Evolutionary conservation across 1,140 invertebrate species (phyloP), one percentile per base, ranked within the genome.

Genomic region (Gryllus bimaculatus): DNA sequence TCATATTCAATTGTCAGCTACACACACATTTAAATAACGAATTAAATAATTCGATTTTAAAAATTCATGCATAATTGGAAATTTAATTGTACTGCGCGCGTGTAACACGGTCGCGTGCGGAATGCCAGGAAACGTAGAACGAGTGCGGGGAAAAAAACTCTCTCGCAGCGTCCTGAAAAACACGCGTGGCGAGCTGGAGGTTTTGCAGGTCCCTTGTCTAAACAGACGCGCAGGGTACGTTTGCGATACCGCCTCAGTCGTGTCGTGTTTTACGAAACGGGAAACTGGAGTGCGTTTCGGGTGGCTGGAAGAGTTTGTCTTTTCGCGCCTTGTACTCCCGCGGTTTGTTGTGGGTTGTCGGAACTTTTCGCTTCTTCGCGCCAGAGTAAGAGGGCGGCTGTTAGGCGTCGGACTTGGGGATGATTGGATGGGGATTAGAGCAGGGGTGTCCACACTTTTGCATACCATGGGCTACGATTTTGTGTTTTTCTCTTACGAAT

Each of bases 11-110:
- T 66, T 66, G 2, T 66, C 54, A 66, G 54, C 54, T 66, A 66
- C 54, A 66, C 54, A 66, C 54, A 18, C 54, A 66, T 66, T 66
- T 66, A 66, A 66, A 66, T 66, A 66, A 66, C 54, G 54, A 66
- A 66, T 66, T 66, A 66, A 66, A 66, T 66, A 66, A 66, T 18
- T 66, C 54, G 54, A 66, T 66, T 66, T 66, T 66, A 66, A 66
- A 66, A 66, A 66, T 66, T 66, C 54, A 66, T 18, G 54, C 54
- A 66, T 66, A 66, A 66, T 66, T 66, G 54, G 54, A 66, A 66
- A 66, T 66, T 66, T 66, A 66, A 66, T 66, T 66, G 54, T 66
- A 39, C 26, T 39, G 26, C 26, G 26, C 26, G 26, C 26, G 26
- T 39, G 26, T 39, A 13, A 18, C 10, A 66, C 54, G 54, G 10